Conservation (phyloP, 2,888 invertebrate genomes). For the Agrenia bidenticulata region DNA sequence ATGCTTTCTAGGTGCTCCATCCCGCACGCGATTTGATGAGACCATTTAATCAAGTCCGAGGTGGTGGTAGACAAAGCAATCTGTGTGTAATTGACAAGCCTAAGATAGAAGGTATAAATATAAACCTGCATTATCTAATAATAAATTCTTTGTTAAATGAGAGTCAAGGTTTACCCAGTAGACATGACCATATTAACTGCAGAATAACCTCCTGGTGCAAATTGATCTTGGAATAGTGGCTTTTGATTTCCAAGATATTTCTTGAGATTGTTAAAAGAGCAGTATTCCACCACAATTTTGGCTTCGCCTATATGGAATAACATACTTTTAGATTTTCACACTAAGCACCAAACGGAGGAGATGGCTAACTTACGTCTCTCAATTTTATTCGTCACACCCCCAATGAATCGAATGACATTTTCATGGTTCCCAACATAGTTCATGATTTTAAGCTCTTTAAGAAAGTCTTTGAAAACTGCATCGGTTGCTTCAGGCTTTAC, state of each 20-base stretch:
- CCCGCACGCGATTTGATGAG: slow-evolving; percentile 34
- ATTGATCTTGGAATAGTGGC: not conserved
- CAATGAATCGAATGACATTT: slow-evolving; percentile 6
- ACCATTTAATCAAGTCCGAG: slow-evolving; percentile 33
- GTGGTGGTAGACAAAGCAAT: not conserved
- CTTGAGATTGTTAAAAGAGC: not conserved
- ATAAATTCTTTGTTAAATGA: no score
- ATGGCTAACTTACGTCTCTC: not conserved
- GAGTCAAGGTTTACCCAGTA: no score
- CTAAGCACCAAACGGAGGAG: no score
- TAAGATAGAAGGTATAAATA: no score
- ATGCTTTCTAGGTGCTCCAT: slow-evolving; percentile 28
- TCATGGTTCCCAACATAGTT: not conserved
- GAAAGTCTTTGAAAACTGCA: not conserved
- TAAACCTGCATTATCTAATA: no score
- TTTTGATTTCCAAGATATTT: not conserved
- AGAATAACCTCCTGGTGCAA: not conserved
- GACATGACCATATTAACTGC: slow-evolving; percentile 13
- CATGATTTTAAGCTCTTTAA: slow-evolving; percentile 4
- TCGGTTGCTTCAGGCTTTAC: not conserved
- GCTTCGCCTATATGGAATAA: not conserved
- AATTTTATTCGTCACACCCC: not conserved
- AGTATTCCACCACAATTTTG: slow-evolving; percentile 3
- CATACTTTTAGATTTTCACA: not conserved
- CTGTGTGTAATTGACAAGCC: no score